Conservation (phyloP, 2,888 invertebrate genomes). For the Plebejus argus region DNA sequence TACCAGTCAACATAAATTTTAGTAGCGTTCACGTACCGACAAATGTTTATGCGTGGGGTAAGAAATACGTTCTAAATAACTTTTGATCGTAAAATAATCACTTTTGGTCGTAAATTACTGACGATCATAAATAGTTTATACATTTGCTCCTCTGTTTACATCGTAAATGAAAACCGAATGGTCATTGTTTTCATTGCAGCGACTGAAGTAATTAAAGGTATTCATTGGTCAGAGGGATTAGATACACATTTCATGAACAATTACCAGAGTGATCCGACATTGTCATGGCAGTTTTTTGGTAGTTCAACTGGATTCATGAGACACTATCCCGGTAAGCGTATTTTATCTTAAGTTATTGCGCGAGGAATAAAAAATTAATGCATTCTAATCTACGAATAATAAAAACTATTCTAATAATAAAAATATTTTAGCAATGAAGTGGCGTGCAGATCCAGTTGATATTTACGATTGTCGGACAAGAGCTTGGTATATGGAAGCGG, state of each 20-base stretch:
- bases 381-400: too few relatives aligned
- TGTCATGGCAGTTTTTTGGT: slow-evolving; percentile 99
- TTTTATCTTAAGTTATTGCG: neutral
- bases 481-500: slow-evolving; percentile 98
- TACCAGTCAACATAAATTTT: slow-evolving; percentile 87
- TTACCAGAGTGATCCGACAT: slow-evolving; percentile 90
- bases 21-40: slow-evolving; percentile 97
- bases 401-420: neutral
- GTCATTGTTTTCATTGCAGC: slow-evolving; percentile 72
- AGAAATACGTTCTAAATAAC: slow-evolving; percentile 44
- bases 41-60: slow-evolving; percentile 95
- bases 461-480: slow-evolving; percentile 97
- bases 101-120: slow-evolving; percentile 11
- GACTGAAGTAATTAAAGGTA: slow-evolving; percentile 92
- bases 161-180: neutral
- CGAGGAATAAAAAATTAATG: slow-evolving; percentile 82
- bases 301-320: slow-evolving; percentile 98
- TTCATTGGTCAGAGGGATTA: slow-evolving; percentile 97
- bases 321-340: slow-evolving; percentile 91
- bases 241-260: slow-evolving; percentile 94
- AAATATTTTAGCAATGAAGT: slow-evolving; percentile 83
- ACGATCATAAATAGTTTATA: neutral
- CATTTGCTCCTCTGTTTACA: neutral
- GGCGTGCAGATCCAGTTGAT: slow-evolving; percentile 91
- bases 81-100: slow-evolving; percentile 21